Percentiles rank a stretch among this genome's conserved stretches.
phyloP scores from a whole-genome alignment of 2,797 vertebrate species.

The Onychomys leucogaster region DNA sequence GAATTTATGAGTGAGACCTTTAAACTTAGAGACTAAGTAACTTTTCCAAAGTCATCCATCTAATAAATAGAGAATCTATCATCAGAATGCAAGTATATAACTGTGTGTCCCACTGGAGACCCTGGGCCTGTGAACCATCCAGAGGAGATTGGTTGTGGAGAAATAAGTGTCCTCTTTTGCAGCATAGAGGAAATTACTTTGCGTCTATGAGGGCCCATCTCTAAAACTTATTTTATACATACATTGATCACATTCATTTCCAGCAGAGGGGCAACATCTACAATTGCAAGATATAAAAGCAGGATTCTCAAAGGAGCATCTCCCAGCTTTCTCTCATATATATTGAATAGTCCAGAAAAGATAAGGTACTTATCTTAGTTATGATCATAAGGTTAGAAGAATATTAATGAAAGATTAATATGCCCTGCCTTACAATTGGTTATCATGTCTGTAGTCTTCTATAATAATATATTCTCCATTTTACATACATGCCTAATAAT shows the following conservation, averaged over 20 bases:
- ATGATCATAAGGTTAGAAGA: neutral
- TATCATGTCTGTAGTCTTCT: too few species aligned
- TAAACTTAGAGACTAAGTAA: neutral
- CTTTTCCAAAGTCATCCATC: neutral
- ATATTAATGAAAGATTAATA: neutral
- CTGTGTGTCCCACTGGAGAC: neutral
- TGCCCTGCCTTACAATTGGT: neutral
- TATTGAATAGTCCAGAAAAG: neutral
- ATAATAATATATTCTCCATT: neutral
- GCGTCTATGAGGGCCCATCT: neutral
- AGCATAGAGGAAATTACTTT: neutral
- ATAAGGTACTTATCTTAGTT: neutral
- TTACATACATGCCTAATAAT: neutral
- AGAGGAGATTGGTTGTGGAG: neutral
- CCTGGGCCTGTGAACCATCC: neutral
- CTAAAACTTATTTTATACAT: neutral
- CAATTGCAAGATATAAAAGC: neutral
- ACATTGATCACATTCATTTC: neutral
- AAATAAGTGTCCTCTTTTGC: neutral
- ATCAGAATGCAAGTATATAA: neutral
- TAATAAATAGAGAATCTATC: neutral
- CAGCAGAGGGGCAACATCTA: neutral
- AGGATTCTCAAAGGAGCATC: neutral
- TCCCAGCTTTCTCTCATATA: neutral
- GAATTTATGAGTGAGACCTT: neutral